Conservation (phyloP, 2,888 invertebrate species). For the Catocala sponsa region DNA sequence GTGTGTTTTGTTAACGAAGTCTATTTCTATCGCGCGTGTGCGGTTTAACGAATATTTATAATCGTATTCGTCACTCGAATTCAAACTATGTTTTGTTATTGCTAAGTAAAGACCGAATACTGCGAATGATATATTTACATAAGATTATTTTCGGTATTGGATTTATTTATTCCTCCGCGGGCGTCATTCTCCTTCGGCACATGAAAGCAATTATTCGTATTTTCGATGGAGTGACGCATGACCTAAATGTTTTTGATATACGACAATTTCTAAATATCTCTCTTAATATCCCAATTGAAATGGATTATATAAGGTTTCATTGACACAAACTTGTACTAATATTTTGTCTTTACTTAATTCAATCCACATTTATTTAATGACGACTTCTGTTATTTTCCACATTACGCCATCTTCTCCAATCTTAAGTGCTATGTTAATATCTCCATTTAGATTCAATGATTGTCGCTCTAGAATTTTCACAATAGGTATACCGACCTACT, state of each 20-base stretch:
- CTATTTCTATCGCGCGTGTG: constrained; percentile 71
- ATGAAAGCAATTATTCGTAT: constrained; percentile 80
- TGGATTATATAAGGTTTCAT: constrained; percentile 12
- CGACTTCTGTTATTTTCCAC: not conserved
- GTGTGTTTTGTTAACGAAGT: constrained; percentile 73
- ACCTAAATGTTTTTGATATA: constrained; percentile 70
- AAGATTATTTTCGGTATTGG: constrained; percentile 76
- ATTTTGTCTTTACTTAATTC: no score
- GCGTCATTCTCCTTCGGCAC: constrained; percentile 78
- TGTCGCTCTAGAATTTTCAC: not conserved
- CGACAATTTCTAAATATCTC: constrained; percentile 57
- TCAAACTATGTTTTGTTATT: constrained; percentile 77
- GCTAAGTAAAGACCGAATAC: constrained; percentile 75
- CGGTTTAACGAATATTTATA: constrained; percentile 78
- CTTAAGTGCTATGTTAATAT: not conserved
- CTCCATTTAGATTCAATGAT: not conserved
- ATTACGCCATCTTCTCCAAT: not conserved
- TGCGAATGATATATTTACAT: constrained; percentile 77
- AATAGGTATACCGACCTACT: no score
- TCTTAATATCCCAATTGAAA: constrained; percentile 16
- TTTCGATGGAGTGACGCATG: constrained; percentile 79
- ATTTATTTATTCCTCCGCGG: constrained; percentile 76
- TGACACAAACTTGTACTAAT: not conserved
- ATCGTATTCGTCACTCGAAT: constrained; percentile 78
- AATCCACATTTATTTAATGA: not conserved